phyloP scores from a whole-genome alignment of 1,140 invertebrate genomes.

The Parapsyche elsis region DNA sequence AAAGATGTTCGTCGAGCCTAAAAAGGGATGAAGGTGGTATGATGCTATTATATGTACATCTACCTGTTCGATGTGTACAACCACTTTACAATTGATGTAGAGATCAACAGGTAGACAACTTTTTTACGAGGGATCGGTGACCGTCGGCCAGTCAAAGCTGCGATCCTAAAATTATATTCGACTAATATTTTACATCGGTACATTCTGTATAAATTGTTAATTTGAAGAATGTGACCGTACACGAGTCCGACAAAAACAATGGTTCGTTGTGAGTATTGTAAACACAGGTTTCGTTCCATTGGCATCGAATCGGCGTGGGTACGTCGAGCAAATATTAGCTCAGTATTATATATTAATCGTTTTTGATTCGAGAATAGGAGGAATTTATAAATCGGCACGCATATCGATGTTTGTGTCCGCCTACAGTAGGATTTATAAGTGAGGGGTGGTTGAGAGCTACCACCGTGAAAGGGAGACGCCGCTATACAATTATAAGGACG shows the following conservation, averaged over 20 bases:
- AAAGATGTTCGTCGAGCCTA: background rate
- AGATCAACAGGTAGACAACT: slow-evolving; percentile 26
- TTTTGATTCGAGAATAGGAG: background rate
- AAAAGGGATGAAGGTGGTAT: background rate
- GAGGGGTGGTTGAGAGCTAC: slow-evolving; percentile 36
- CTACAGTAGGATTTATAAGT: slow-evolving; percentile 40
- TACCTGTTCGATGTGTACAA: background rate
- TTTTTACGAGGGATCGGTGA: too few relatives aligned
- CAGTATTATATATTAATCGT: background rate
- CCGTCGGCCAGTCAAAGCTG: too few relatives aligned
- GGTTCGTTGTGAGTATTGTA: too few relatives aligned
- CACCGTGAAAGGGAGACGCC: slow-evolving; percentile 31
- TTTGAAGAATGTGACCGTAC: too few relatives aligned
- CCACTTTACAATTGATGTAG: slow-evolving; percentile 20
- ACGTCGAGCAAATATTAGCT: background rate
- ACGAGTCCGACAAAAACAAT: too few relatives aligned
- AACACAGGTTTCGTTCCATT: too few relatives aligned
- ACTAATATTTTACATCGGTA: too few relatives aligned
- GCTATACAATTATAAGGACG: slow-evolving; percentile 43
- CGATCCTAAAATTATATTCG: too few relatives aligned
- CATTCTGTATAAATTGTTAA: too few relatives aligned
- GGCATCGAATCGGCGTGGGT: too few relatives aligned
- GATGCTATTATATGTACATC: background rate
- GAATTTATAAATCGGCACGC: slow-evolving; percentile 26
- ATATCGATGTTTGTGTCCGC: slow-evolving; percentile 15